A percentile compares a stretch with the other conserved stretches of the same genome.
Evolutionary conservation across 1,140 invertebrate genomes (phyloP).

Genomic region (Drosophila navojoa): DNA sequence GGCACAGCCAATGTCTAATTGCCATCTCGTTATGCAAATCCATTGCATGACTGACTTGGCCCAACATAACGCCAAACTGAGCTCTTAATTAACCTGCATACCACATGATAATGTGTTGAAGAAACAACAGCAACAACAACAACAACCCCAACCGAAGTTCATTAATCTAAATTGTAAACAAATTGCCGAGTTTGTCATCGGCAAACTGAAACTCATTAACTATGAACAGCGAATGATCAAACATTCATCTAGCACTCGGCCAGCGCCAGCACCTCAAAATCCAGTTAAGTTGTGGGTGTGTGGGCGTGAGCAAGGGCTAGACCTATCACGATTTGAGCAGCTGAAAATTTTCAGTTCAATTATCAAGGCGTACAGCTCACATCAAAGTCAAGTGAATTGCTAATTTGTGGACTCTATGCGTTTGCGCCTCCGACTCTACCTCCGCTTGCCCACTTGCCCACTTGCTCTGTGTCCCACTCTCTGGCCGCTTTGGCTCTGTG

Average conservation of each 20-base stretch:
- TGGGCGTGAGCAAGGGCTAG: too few species aligned
- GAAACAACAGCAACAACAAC: background rate
- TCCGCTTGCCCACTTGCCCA: background rate
- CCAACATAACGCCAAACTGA: background rate
- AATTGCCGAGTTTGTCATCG: constrained; percentile 36
- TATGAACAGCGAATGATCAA: too few species aligned
- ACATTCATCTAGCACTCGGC: background rate
- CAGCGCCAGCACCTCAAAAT: background rate
- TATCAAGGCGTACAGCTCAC: constrained; percentile 24
- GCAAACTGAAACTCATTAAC: constrained; percentile 39
- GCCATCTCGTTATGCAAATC: constrained; percentile 4
- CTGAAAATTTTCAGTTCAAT: constrained; percentile 22
- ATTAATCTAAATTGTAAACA: constrained; percentile 48
- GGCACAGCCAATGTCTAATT: background rate
- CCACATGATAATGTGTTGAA: background rate
- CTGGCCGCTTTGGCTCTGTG: constrained; percentile 12
- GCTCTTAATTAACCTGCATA: constrained; percentile 41
- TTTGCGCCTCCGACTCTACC: background rate
- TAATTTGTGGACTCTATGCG: constrained; percentile 23
- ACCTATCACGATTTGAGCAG: background rate
- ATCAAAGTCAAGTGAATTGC: constrained; percentile 30
- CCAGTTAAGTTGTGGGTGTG: background rate
- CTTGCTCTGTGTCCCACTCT: background rate
- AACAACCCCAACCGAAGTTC: background rate
- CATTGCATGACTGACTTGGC: background rate